Percentiles rank a stretch among this genome's conserved stretches.
phyloP scores from a whole-genome alignment of 2,113 vertebrate genomes.

The Saccopteryx bilineata region DNA sequence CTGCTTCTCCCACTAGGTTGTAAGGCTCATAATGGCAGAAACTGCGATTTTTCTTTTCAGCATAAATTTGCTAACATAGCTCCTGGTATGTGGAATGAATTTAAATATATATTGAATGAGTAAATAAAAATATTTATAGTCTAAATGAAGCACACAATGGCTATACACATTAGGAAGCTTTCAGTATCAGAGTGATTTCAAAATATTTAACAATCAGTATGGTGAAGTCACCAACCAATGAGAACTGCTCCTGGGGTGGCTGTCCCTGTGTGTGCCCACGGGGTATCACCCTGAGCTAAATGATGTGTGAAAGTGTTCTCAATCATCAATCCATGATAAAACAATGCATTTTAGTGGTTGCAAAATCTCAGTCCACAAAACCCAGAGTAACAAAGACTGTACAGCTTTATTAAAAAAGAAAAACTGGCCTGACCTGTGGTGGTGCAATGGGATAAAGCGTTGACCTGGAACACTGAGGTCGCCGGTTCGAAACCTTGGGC shows the following conservation, averaged over 20 bases:
- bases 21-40: not conserved
- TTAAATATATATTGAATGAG: conserved; percentile 7
- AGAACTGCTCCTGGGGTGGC: not conserved
- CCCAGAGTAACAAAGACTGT: not conserved
- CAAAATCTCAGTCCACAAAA: not conserved
- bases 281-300: not conserved
- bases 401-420: not conserved
- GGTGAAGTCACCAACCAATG: not conserved
- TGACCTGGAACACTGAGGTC: too few species aligned
- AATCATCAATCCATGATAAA: not conserved
- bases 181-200: not conserved
- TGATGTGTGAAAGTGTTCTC: not conserved
- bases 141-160: not conserved
- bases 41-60: not conserved
- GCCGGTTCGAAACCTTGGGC: too few species aligned
- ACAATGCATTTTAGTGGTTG: not conserved
- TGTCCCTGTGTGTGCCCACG: not conserved
- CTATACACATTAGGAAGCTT: not conserved
- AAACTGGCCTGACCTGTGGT: too few species aligned
- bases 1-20: not conserved
- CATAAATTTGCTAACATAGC: not conserved
- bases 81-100: not conserved
- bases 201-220: conserved; percentile 21
- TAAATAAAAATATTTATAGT: conserved; percentile 26
- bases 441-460: too few species aligned